A percentile compares a stretch with the other conserved stretches of the same genome.
These are phyloP conservation scores for Rhagoletis pomonella DNA, from an alignment of 1,140 invertebrate species.

Conservation along the genomic window DNA sequence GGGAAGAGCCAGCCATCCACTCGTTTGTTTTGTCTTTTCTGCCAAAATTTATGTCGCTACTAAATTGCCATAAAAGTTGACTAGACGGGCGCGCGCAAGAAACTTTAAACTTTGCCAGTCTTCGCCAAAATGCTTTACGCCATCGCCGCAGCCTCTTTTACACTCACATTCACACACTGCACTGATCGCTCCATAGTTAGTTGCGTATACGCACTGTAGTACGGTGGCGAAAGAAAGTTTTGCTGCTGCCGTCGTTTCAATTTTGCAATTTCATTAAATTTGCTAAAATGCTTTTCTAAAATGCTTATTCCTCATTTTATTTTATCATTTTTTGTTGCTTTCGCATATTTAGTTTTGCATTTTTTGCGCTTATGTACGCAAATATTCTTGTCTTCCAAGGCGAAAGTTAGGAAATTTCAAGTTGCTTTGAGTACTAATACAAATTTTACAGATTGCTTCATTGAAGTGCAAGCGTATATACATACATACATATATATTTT, in stretches of 20 bases:
- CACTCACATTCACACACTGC: background rate
- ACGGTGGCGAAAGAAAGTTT: constrained; percentile 16
- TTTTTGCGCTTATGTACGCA: background rate
- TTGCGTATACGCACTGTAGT: constrained; percentile 43
- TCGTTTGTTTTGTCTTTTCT: constrained; percentile 35
- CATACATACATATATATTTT: no score
- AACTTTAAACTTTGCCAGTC: constrained; percentile 47
- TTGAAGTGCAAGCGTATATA: background rate
- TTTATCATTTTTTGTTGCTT: background rate
- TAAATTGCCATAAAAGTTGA: constrained; percentile 51
- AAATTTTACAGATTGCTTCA: constrained; percentile 13
- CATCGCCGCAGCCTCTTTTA: background rate
- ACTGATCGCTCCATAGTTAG: background rate
- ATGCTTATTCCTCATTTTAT: constrained; percentile 46
- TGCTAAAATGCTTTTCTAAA: constrained; percentile 49
- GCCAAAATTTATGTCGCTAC: constrained; percentile 50
- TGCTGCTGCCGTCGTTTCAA: background rate
- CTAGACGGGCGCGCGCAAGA: constrained; percentile 46
- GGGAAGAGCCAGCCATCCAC: background rate
- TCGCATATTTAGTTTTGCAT: constrained; percentile 31
- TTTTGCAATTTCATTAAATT: constrained; percentile 52
- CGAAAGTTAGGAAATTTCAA: background rate
- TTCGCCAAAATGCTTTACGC: constrained; percentile 19
- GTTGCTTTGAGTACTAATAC: constrained; percentile 31
- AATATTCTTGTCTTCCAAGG: background rate